phyloP scores from a whole-genome alignment of 2,113 vertebrate species.

The Carassius auratus region DNA sequence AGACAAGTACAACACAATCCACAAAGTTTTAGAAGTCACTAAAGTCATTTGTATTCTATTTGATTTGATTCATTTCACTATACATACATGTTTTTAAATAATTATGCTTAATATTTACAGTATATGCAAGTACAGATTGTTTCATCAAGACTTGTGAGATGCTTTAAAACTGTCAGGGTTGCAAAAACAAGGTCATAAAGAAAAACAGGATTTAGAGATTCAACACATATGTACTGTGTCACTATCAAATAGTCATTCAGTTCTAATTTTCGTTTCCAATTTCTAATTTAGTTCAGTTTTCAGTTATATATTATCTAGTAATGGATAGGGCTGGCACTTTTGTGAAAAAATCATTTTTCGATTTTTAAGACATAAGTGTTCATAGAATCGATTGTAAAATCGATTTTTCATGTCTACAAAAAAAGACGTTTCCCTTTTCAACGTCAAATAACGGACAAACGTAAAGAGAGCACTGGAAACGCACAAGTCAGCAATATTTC shows the following conservation, averaged over 20 bases:
- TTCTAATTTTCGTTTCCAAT: too few species aligned
- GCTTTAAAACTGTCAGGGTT: neutral
- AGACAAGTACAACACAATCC: neutral
- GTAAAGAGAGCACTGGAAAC: too few species aligned
- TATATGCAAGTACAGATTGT: neutral
- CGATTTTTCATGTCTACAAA: too few species aligned
- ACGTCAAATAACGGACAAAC: too few species aligned
- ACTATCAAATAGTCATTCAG: neutral
- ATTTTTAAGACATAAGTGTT: too few species aligned
- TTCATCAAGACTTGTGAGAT: neutral
- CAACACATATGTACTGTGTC: neutral
- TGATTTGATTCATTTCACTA: neutral
- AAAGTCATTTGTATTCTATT: neutral
- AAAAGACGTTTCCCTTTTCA: too few species aligned
- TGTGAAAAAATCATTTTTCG: too few species aligned
- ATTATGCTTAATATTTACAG: neutral
- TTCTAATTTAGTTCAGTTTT: too few species aligned
- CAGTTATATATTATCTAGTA: too few species aligned
- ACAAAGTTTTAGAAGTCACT: neutral
- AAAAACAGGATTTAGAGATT: neutral
- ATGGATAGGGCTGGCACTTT: too few species aligned
- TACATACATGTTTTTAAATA: neutral
- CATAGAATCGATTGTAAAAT: too few species aligned
- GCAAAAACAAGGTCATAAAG: neutral
- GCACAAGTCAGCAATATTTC: too few species aligned